Conservation (phyloP, 2,113 vertebrate genomes). For the Trematomus loennbergii region DNA sequence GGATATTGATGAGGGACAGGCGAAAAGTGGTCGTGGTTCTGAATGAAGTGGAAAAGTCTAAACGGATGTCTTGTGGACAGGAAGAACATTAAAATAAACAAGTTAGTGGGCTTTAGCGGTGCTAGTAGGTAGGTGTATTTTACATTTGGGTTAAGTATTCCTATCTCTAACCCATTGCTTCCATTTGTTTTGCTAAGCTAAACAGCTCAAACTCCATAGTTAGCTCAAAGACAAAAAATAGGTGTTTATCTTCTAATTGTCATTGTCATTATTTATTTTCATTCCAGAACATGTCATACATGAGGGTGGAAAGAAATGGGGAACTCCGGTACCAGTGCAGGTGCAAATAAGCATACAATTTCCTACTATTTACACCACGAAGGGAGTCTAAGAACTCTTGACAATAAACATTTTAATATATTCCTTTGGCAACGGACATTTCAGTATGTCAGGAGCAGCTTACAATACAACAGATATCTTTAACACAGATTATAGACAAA, state of each 20-base stretch:
- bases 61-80: not conserved
- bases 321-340: no score
- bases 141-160: not conserved
- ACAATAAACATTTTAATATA: not conserved
- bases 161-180: not conserved
- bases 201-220: not conserved
- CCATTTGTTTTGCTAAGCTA: not conserved
- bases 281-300: no score
- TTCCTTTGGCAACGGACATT: not conserved
- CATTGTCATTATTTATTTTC: no score
- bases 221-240: not conserved
- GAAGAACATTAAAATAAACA: not conserved
- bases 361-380: no score
- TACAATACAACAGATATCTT: no score
- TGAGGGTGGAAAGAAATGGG: no score
- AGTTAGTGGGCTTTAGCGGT: not conserved
- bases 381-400: not conserved
- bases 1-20: no score
- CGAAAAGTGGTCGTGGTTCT: no score
- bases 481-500: no score
- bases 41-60: not conserved
- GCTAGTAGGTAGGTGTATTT: not conserved
- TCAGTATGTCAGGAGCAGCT: not conserved
- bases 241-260: not conserved
- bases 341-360: no score